Evolutionary conservation across 2,113 vertebrate species (phyloP).

Genomic region (Bos indicus): DNA sequence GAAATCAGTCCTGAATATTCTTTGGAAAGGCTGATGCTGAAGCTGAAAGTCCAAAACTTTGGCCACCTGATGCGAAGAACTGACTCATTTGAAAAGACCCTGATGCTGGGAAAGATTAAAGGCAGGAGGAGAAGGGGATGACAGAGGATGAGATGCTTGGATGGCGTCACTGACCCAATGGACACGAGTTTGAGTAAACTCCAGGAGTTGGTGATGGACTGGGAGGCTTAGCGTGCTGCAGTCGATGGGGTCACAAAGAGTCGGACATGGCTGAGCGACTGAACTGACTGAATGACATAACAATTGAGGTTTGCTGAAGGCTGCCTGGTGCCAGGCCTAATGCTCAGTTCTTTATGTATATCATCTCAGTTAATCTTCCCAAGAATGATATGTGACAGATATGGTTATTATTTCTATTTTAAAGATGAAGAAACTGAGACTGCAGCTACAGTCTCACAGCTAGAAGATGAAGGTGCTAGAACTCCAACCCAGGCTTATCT

Average conservation of each 20-base stretch:
- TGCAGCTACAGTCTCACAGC: not conserved
- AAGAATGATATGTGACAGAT: not conserved
- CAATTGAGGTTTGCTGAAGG: not conserved
- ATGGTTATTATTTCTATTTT: not conserved
- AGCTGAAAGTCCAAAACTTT: not conserved
- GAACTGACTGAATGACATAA: not conserved
- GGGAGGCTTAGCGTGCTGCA: not conserved
- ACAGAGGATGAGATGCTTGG: not conserved
- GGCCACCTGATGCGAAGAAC: not conserved
- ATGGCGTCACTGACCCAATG: not conserved
- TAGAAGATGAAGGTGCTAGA: not conserved
- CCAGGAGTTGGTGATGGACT: not conserved
- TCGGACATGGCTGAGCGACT: not conserved
- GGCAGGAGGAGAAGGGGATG: not conserved
- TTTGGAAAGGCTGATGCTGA: not conserved
- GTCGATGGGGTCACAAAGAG: not conserved
- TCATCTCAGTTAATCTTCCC: not conserved
- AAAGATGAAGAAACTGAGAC: not conserved
- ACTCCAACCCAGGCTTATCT: not conserved
- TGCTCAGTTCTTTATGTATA: not conserved
- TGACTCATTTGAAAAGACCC: not conserved
- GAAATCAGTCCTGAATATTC: not conserved
- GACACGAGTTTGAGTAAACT: not conserved
- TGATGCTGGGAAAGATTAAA: not conserved
- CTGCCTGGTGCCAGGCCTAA: not conserved